phyloP scores from a whole-genome alignment of 2,888 invertebrate genomes.

The Caenorhabditis sp. region DNA sequence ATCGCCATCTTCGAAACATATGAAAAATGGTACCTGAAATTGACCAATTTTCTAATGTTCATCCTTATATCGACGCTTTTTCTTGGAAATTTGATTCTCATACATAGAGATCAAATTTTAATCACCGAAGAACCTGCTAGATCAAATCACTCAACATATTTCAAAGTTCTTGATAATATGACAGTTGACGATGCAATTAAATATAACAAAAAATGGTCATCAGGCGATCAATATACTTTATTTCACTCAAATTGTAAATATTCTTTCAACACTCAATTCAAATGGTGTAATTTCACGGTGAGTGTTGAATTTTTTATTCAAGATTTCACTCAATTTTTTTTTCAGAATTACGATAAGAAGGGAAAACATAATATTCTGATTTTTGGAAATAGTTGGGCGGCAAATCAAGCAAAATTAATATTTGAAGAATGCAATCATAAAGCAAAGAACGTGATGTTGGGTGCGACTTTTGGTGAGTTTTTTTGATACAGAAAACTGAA shows the following conservation, averaged over 20 bases:
- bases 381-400: conserved; percentile 12
- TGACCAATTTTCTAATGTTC: conserved; percentile 9
- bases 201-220: conserved; percentile 18
- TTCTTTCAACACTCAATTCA: conserved; percentile 5
- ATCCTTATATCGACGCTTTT: conserved; percentile 5
- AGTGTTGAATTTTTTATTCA: no score
- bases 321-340: background rate
- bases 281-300: conserved; percentile 29
- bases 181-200: conserved; percentile 18
- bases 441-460: background rate
- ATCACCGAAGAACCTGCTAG: background rate
- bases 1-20: conserved; percentile 10
- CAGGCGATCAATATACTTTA: conserved; percentile 17
- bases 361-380: conserved; percentile 10
- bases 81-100: conserved; percentile 5
- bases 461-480: background rate
- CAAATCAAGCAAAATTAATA: conserved; percentile 6
- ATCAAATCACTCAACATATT: background rate
- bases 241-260: conserved; percentile 9
- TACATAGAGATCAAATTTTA: conserved; percentile 13
- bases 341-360: conserved; percentile 8
- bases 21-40: conserved; percentile 24
- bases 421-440: conserved; percentile 6
- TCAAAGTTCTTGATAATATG: conserved; percentile 18
- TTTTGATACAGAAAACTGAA: no score